Percentiles rank a stretch among this genome's conserved stretches.
These are phyloP conservation scores for Basileuterus tristriatus DNA, from an alignment of 2,797 vertebrate species.

Conservation along the genomic window DNA sequence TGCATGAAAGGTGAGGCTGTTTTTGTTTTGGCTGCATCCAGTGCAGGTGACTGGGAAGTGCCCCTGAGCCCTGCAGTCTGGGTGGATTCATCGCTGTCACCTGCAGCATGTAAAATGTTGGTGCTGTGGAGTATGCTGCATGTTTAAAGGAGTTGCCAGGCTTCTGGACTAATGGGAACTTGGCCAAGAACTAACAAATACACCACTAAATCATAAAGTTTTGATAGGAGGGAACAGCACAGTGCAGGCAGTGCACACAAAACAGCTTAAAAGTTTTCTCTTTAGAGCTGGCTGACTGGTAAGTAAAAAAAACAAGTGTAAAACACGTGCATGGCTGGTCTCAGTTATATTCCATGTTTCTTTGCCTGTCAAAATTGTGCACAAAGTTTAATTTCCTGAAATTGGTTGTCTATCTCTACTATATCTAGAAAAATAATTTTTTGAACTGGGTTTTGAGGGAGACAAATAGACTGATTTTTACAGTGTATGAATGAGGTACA, in stretches of 20 bases:
- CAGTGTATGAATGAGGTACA: background rate
- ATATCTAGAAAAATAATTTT: background rate
- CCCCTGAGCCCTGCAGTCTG: background rate
- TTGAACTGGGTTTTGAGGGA: background rate
- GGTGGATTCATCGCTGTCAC: background rate
- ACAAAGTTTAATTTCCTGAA: background rate
- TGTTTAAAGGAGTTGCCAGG: background rate
- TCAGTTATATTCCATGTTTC: background rate
- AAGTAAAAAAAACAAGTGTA: background rate
- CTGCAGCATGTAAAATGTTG: rapidly evolving
- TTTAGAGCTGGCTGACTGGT: background rate
- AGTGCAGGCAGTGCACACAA: background rate
- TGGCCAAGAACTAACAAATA: background rate
- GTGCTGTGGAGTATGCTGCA: background rate
- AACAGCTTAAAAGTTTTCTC: background rate
- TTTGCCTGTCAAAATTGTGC: background rate
- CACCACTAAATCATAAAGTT: background rate
- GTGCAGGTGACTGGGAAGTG: background rate
- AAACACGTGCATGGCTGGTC: background rate
- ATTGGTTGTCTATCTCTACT: background rate
- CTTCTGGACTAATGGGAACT: background rate
- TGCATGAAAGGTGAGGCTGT: background rate
- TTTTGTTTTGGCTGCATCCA: background rate
- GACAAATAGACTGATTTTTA: background rate
- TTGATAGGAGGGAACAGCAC: background rate